phyloP scores from a whole-genome alignment of 2,888 invertebrate species.

The Cataglyphis altisquamis region DNA sequence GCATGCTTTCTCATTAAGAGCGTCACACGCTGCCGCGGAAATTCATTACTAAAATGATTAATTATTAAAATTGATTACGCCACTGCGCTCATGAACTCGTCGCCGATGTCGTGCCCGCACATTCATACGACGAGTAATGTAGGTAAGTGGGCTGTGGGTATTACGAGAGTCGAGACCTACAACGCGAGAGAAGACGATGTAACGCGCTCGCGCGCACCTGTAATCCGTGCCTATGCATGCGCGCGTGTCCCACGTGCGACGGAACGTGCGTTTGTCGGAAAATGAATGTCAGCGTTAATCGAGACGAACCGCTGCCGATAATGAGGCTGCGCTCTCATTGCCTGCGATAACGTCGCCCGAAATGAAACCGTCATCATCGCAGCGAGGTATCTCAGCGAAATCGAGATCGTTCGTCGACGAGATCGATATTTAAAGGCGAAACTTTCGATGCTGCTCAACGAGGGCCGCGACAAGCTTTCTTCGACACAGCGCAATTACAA shows the following conservation, averaged over 20 bases:
- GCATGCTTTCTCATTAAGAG: constrained; percentile 33
- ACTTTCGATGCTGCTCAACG: constrained; percentile 22
- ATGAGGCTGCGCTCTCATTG: constrained; percentile 61
- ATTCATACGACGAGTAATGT: constrained; percentile 78
- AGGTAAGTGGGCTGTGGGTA: constrained; percentile 86
- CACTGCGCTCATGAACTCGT: constrained; percentile 39
- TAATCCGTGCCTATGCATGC: constrained; percentile 53
- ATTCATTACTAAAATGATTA: constrained; percentile 34
- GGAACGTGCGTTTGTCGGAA: constrained; percentile 19
- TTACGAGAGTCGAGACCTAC: constrained; percentile 80
- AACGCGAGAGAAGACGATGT: constrained; percentile 70
- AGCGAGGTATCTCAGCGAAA: constrained; percentile 33
- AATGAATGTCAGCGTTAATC: constrained; percentile 62
- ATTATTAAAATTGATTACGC: constrained; percentile 56
- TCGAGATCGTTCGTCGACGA: constrained; percentile 39
- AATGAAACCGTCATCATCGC: constrained; percentile 42
- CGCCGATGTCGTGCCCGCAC: constrained; percentile 1
- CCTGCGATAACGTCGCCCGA: constrained; percentile 17
- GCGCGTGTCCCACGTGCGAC: constrained; percentile 6
- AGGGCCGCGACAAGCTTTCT: background rate
- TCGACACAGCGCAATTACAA: background rate
- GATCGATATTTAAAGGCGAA: constrained; percentile 17
- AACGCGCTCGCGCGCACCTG: constrained; percentile 67
- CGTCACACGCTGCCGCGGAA: constrained; percentile 25
- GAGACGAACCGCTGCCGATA: constrained; percentile 61